A percentile compares a stretch with the other conserved stretches of the same genome.
Conservation (phyloP, 2,888 invertebrate species). For the Monochamus alternatus region DNA sequence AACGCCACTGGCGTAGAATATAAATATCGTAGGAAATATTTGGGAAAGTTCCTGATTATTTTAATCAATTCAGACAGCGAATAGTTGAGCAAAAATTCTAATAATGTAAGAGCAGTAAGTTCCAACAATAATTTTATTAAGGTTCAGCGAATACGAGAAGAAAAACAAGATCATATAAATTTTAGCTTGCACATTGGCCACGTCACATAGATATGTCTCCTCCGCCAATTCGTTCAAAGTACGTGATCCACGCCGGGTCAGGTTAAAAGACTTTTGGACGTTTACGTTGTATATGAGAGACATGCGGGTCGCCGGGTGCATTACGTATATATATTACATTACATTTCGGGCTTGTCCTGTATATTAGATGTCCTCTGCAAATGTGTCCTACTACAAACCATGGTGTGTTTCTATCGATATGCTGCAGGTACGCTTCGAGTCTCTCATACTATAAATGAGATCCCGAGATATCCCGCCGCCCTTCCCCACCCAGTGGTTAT, state of each 20-base stretch:
- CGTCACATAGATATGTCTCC: constrained; percentile 66
- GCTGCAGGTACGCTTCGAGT: constrained; percentile 55
- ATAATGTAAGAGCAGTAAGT: constrained; percentile 5
- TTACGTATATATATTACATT: constrained; percentile 65
- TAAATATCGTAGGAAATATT: too few species aligned
- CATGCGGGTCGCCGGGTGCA: constrained; percentile 62
- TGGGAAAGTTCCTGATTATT: too few species aligned
- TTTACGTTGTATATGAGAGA: constrained; percentile 67
- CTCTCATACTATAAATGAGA: constrained; percentile 62
- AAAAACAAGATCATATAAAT: constrained; percentile 66
- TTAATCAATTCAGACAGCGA: too few species aligned
- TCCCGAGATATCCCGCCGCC: constrained; percentile 53
- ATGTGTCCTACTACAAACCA: constrained; percentile 45
- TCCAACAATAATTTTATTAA: constrained; percentile 21
- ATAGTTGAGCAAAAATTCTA: neutral
- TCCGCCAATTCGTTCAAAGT: constrained; percentile 63
- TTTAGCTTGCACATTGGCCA: constrained; percentile 66
- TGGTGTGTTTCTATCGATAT: constrained; percentile 59
- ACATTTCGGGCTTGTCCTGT: constrained; percentile 58
- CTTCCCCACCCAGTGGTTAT: constrained; percentile 56
- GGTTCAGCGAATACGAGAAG: constrained; percentile 40
- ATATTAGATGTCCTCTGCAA: constrained; percentile 60
- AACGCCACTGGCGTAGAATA: too few species aligned
- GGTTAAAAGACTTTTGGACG: constrained; percentile 66
- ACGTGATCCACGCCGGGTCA: constrained; percentile 65